A percentile compares a stretch with the other conserved stretches of the same genome.
phyloP scores from a whole-genome alignment of 2,888 invertebrate genomes.

The Sinodicranocentrus sp. region DNA sequence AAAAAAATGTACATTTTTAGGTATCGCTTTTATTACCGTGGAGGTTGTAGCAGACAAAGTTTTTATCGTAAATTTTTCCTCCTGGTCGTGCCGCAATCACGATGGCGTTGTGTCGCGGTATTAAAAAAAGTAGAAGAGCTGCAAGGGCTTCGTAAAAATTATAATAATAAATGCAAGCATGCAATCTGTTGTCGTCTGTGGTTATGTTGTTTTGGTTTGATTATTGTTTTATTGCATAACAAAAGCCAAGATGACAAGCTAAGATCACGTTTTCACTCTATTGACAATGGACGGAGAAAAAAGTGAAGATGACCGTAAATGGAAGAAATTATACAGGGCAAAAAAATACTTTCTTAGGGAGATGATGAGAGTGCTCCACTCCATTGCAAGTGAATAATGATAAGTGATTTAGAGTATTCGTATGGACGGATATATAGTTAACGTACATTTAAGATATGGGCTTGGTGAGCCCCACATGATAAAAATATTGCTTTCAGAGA shows the following conservation, averaged over 20 bases:
- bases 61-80: too few species aligned
- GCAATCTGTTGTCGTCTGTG: background rate
- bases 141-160: too few species aligned
- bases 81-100: too few species aligned
- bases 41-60: too few species aligned
- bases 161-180: too few species aligned
- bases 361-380: background rate
- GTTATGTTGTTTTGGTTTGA: background rate
- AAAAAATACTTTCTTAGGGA: background rate
- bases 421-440: background rate
- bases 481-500: too few species aligned
- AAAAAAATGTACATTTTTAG: too few species aligned
- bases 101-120: too few species aligned
- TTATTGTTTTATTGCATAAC: conserved; percentile 8
- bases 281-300: conserved; percentile 38
- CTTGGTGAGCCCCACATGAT: too few species aligned
- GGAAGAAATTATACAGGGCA: conserved; percentile 34
- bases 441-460: too few species aligned
- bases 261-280: conserved; percentile 44
- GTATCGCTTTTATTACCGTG: too few species aligned
- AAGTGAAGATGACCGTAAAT: conserved; percentile 49
- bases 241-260: conserved; percentile 36
- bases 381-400: background rate
- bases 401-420: background rate
- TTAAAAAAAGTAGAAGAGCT: too few species aligned